Conservation (phyloP, 1,140 invertebrate species). For the Chironomus tepperi region DNA sequence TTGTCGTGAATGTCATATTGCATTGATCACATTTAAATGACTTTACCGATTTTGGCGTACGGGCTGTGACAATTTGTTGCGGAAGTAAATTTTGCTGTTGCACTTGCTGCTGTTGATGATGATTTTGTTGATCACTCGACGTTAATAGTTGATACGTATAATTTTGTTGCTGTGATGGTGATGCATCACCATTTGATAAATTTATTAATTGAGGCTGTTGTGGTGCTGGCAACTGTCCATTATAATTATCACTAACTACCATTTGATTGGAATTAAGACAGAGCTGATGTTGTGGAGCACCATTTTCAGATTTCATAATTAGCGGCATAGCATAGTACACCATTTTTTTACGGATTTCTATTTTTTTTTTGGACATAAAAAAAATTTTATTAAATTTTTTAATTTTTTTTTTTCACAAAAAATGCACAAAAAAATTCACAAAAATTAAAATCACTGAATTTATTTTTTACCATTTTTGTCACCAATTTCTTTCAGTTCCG, state of each 20-base stretch:
- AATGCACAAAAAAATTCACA: neutral
- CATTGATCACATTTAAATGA: constrained; percentile 47
- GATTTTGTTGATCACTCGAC: neutral
- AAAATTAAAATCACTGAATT: constrained; percentile 13
- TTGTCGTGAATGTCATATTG: constrained; percentile 49
- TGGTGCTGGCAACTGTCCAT: constrained; percentile 20
- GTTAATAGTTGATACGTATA: constrained; percentile 21
- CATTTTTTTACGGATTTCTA: constrained; percentile 32
- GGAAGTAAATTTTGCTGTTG: constrained; percentile 23
- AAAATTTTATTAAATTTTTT: constrained; percentile 28
- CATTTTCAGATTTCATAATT: constrained; percentile 38
- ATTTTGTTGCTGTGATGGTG: constrained; percentile 26
- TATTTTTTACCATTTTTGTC: constrained; percentile 28
- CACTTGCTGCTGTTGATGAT: constrained; percentile 8
- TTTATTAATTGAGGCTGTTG: constrained; percentile 27
- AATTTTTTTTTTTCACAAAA: neutral
- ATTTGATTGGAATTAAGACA: constrained; percentile 29
- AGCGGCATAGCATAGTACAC: constrained; percentile 39
- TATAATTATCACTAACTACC: constrained; percentile 21
- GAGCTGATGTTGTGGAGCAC: constrained; percentile 32
- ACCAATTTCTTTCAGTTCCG: constrained; percentile 35
- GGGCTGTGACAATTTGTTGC: constrained; percentile 17
- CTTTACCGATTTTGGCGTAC: constrained; percentile 32
- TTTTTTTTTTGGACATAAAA: constrained; percentile 16
- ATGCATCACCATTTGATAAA: constrained; percentile 16